These are phyloP conservation scores for Conistra vaccinii DNA, from an alignment of 2,888 invertebrate genomes.

Conservation along the genomic window DNA sequence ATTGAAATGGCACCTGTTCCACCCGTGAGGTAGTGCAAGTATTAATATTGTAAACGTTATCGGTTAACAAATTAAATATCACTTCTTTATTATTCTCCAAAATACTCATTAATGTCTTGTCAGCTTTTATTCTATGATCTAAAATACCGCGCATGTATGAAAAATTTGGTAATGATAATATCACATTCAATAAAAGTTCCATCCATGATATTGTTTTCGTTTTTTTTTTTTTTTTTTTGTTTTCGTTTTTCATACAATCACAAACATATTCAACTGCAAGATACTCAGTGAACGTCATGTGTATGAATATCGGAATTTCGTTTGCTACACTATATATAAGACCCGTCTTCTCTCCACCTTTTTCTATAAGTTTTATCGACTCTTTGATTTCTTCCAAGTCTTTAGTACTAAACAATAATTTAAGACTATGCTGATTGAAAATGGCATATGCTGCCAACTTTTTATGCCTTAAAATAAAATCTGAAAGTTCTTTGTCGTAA, in stretches of 20 bases:
- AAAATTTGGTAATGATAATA: background rate
- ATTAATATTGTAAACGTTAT: too few species aligned
- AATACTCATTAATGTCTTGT: too few species aligned
- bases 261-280: slow-evolving; percentile 37
- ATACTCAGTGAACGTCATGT: slow-evolving; percentile 25
- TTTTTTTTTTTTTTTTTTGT: too few species aligned
- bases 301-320: slow-evolving; percentile 38
- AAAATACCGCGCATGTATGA: too few species aligned
- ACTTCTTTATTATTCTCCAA: too few species aligned
- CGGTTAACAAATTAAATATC: too few species aligned
- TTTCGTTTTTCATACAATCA: slow-evolving; percentile 37
- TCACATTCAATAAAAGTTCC: background rate
- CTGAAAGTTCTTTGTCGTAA: slow-evolving; percentile 47
- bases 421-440: background rate
- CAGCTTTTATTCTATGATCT: too few species aligned
- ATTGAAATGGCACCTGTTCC: too few species aligned
- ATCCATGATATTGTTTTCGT: background rate
- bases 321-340: slow-evolving; percentile 36
- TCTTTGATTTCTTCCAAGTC: slow-evolving; percentile 35
- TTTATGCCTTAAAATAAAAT: slow-evolving; percentile 48
- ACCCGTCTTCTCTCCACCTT: slow-evolving; percentile 45
- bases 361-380: slow-evolving; percentile 20
- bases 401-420: slow-evolving; percentile 17
- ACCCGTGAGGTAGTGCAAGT: too few species aligned
- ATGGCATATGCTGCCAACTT: slow-evolving; percentile 48